Evolutionary conservation across 2,888 invertebrate genomes (phyloP), one percentile per base, ranked within the genome.

Genomic region (Parasteatoda lunata): DNA sequence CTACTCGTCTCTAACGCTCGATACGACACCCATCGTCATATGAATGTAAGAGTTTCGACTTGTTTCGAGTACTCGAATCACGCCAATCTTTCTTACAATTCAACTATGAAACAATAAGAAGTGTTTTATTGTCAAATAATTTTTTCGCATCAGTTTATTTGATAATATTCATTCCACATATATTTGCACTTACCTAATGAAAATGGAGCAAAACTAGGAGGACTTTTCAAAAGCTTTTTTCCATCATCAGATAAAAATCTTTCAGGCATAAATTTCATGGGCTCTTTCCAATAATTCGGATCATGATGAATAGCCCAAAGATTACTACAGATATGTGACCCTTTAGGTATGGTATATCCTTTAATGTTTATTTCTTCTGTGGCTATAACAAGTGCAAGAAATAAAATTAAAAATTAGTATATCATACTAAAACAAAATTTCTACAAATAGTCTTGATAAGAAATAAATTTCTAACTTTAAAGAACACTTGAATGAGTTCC

Each of bases 201-300:
- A 47, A 80, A 80, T 5, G 80, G 80, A 49, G 73, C 80, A 52
- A 66, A 80, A 51, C 73, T 73, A 52, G 15, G 7, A n/a, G 73
- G 47, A 8, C 15, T 30, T 11, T 73, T 80, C 3, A 72, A 15
- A 4, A 80, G 49, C 0, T 54, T 11, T n/a, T 30, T 68, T 15
- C 66, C 73, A 51, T 65, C 54, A 45, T 72, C 30, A 0, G 51
- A 15, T 45, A 80, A 47, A 11, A 80, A 80, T 45, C 80, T 54
- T 66, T 73, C 80, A 4, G 80, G 80, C 51, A 5, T 51, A 49
- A 80, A 80, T 51, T 52, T 45, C 47, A 73, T 73, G 4, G 80
- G 73, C n/a, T 80, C 45, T 4, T 80, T 68, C 80, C 80, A 80
- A 54, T 80, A 80, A 9, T 73, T 70, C 3, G 71, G 79, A 72